Evolutionary conservation across 2,113 vertebrate species (phyloP).

Genomic region (Cardinalis cardinalis): DNA sequence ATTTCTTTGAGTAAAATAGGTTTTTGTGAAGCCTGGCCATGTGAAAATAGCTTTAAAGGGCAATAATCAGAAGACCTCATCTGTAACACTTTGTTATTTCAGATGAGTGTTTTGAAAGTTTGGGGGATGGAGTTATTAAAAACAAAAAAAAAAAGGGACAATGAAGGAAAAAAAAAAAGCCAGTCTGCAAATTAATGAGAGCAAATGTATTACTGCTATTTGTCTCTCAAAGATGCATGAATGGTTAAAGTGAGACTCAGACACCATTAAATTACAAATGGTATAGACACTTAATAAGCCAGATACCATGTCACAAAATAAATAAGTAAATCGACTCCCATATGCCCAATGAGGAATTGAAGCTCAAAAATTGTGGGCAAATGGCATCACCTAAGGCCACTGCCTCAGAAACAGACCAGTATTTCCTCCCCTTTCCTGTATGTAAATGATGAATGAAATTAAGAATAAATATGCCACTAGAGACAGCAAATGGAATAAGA

Average conservation of each 20-base stretch:
- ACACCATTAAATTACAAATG: neutral
- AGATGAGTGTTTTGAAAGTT: constrained; percentile 66
- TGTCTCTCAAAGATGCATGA: constrained; percentile 5
- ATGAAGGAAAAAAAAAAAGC: neutral
- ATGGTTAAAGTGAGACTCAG: neutral
- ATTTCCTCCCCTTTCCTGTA: neutral
- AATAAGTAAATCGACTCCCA: neutral
- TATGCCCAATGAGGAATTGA: neutral
- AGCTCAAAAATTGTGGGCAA: neutral
- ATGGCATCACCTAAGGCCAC: neutral
- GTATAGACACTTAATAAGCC: neutral
- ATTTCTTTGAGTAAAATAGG: constrained; percentile 81
- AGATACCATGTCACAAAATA: neutral
- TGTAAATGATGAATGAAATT: neutral
- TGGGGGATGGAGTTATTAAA: constrained; percentile 20
- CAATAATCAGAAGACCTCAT: constrained; percentile 72
- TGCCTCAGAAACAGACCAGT: neutral
- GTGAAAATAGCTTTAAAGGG: constrained; percentile 76
- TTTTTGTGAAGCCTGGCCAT: constrained; percentile 75
- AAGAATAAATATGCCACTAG: neutral
- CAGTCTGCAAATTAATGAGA: constrained; percentile 36
- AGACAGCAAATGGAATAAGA: neutral
- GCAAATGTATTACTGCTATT: constrained; percentile 8
- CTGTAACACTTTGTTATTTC: constrained; percentile 75
- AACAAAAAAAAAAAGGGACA: neutral